Evolutionary conservation across 2,888 invertebrate genomes (phyloP).

Genomic region (Volucella inanis): DNA sequence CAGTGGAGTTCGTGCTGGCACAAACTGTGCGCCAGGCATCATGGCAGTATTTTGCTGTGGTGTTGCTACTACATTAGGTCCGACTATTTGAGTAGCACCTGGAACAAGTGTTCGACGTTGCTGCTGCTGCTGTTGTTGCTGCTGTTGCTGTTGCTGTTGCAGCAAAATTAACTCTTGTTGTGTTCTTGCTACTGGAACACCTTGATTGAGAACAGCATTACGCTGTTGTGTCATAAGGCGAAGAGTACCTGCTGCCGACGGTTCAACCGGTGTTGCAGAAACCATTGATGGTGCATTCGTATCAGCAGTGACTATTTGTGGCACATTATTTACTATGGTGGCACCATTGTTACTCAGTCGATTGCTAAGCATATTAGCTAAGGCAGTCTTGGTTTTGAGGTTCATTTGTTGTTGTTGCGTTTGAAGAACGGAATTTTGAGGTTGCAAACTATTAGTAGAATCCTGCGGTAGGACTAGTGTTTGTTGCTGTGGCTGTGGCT

Average conservation of each 20-base stretch:
- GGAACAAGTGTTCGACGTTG: slow-evolving; percentile 84
- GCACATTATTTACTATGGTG: slow-evolving; percentile 70
- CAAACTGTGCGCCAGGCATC: slow-evolving; percentile 62
- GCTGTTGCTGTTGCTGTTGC: slow-evolving; percentile 83
- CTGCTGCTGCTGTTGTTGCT: slow-evolving; percentile 84
- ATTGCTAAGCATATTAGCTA: slow-evolving; percentile 96
- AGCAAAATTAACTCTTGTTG: slow-evolving; percentile 84
- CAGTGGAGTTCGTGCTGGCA: slow-evolving; percentile 81
- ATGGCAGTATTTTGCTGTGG: slow-evolving; percentile 79
- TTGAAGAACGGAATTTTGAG: slow-evolving; percentile 84
- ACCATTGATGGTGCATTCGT: slow-evolving; percentile 82
- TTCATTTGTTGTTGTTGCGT: slow-evolving; percentile 88
- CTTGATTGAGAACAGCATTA: slow-evolving; percentile 85
- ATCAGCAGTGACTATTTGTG: slow-evolving; percentile 74
- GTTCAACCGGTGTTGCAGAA: slow-evolving; percentile 81
- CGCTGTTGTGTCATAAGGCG: slow-evolving; percentile 94
- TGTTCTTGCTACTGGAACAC: slow-evolving; percentile 74
- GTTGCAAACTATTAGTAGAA: slow-evolving; percentile 46
- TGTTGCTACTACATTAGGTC: slow-evolving; percentile 77
- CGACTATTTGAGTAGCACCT: slow-evolving; percentile 79
- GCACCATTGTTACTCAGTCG: slow-evolving; percentile 86
- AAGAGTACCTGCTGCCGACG: slow-evolving; percentile 88
- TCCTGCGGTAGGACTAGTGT: slow-evolving; percentile 74
- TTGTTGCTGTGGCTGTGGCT: slow-evolving; percentile 80
- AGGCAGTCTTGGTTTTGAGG: slow-evolving; percentile 94